A percentile compares a stretch with the other conserved stretches of the same genome.
Evolutionary conservation across 64 coral and sea anemone genomes (phyloP).

Genomic region (Porites lutea): DNA sequence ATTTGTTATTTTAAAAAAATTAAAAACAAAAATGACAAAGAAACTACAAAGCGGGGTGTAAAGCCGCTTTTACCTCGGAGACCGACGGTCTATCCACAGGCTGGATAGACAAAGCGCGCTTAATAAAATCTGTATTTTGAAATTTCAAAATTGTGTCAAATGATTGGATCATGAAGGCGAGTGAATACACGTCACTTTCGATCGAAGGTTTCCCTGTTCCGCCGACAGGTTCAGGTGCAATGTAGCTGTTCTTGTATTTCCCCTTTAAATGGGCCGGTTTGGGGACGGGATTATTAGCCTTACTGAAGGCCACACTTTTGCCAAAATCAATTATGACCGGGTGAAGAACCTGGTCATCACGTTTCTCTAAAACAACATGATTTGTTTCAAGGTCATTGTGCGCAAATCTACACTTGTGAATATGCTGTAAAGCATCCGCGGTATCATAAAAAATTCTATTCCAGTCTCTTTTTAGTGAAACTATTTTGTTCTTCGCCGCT

Average conservation of each 20-base stretch:
- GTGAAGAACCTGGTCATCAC: neutral
- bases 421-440: neutral
- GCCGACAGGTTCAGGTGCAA: constrained; percentile 25
- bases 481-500: neutral
- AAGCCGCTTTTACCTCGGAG: too few species aligned
- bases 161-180: neutral
- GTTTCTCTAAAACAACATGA: constrained; percentile 7
- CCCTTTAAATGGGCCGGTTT: neutral
- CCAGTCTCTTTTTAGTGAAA: neutral
- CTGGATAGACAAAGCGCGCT: too few species aligned
- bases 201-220: constrained; percentile 36
- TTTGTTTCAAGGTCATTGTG: constrained; percentile 44
- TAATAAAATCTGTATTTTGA: too few species aligned
- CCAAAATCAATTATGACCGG: constrained; percentile 34
- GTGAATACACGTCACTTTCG: constrained; percentile 11
- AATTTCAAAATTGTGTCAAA: neutral
- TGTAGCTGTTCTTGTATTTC: constrained; percentile 15
- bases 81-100: too few species aligned
- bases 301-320: neutral
- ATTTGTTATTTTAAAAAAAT: too few species aligned
- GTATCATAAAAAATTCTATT: constrained; percentile 14
- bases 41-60: too few species aligned
- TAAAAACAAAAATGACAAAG: too few species aligned
- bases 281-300: too few species aligned
- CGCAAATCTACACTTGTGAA: neutral